phyloP scores from a whole-genome alignment of 2,113 vertebrate species.

The Thermophis baileyi region DNA sequence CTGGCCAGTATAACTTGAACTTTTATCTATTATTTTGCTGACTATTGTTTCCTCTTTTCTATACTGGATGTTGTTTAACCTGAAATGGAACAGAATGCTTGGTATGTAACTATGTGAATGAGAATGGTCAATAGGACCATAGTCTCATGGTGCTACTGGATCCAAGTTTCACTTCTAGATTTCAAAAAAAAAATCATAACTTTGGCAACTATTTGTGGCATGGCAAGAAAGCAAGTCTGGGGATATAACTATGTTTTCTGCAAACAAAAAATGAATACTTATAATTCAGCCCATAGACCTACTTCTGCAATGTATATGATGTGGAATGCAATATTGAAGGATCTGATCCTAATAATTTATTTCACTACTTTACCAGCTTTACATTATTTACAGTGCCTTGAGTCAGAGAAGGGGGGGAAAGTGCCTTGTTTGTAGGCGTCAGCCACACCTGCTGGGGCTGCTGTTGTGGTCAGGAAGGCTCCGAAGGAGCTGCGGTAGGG shows the following conservation, averaged over 20 bases:
- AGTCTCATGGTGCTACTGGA: not conserved
- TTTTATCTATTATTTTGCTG: not conserved
- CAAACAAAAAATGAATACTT: not conserved
- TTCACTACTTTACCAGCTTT: not conserved
- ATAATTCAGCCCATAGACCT: not conserved
- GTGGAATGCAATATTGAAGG: not conserved
- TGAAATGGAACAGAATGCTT: not conserved
- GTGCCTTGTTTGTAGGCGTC: no score
- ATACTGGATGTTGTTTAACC: not conserved
- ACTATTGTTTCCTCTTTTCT: not conserved
- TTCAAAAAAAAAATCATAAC: not conserved
- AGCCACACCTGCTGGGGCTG: not conserved
- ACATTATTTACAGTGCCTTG: not conserved
- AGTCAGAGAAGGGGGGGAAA: no score
- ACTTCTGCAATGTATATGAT: not conserved
- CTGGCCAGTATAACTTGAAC: not conserved
- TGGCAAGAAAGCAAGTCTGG: not conserved
- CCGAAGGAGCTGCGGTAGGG: not conserved
- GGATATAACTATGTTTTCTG: not conserved
- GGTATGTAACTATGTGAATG: not conserved
- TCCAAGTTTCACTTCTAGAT: not conserved
- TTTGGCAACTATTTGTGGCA: not conserved
- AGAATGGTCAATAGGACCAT: not conserved
- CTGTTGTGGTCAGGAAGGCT: not conserved
- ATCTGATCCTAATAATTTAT: not conserved